phyloP scores from a whole-genome alignment of 1,140 invertebrate species.

The Drosophila neocordata region DNA sequence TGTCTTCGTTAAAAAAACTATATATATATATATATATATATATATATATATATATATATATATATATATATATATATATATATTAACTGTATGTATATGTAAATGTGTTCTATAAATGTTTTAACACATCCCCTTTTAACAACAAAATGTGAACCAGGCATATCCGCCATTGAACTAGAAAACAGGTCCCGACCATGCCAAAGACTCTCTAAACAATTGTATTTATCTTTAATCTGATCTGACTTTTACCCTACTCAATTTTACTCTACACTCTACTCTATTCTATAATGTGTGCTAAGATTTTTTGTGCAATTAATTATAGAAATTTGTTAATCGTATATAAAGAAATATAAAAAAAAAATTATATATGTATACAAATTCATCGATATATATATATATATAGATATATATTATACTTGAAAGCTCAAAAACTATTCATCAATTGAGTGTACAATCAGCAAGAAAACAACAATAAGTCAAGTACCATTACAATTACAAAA shows the following conservation, averaged over 20 bases:
- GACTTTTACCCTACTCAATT: not conserved
- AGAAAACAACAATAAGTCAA: slow-evolving; percentile 16
- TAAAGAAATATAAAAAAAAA: not conserved
- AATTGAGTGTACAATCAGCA: slow-evolving; percentile 2
- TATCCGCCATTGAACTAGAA: slow-evolving; percentile 39
- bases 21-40: slow-evolving; percentile 23
- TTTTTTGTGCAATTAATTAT: slow-evolving; percentile 11
- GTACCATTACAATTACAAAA: slow-evolving; percentile 48
- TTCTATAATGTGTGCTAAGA: slow-evolving; percentile 7
- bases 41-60: slow-evolving; percentile 22
- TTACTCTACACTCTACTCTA: not conserved
- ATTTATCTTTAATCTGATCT: not conserved
- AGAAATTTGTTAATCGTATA: slow-evolving; percentile 6
- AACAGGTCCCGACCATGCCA: slow-evolving; percentile 51
- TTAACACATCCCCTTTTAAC: not conserved
- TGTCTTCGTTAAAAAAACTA: slow-evolving; percentile 37
- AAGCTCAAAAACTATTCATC: slow-evolving; percentile 10
- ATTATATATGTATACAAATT: slow-evolving; percentile 12
- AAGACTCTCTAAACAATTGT: slow-evolving; percentile 48
- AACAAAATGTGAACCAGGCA: slow-evolving; percentile 21
- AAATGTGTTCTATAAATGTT: slow-evolving; percentile 13
- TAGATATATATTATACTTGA: slow-evolving; percentile 7
- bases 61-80: too few relatives aligned
- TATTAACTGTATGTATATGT: slow-evolving; percentile 31
- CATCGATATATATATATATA: slow-evolving; percentile 10